phyloP scores from a whole-genome alignment of 2,113 vertebrate genomes.

The Periophthalmodon schlosseri region DNA sequence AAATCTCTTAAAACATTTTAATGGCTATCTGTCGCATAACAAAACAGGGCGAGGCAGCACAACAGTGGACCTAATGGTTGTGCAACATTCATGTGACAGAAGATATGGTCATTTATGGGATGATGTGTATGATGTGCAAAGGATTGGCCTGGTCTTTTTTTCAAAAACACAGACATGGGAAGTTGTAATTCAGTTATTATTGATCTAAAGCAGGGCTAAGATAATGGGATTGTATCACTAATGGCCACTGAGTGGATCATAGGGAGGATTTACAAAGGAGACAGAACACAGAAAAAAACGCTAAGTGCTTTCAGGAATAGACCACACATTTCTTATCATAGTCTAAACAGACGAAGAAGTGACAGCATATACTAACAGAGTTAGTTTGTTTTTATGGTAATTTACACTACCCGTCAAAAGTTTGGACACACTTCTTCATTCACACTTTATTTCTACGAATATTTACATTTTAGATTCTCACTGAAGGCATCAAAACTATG shows the following conservation, averaged over 20 bases:
- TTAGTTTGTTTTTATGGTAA: neutral
- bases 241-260: neutral
- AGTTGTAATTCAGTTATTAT: neutral
- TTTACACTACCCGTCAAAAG: neutral
- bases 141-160: neutral
- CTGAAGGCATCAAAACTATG: too few relatives aligned
- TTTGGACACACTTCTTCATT: too few relatives aligned
- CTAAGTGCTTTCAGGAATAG: neutral
- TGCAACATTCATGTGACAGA: neutral
- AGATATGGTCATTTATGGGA: constrained; percentile 18
- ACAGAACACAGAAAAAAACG: neutral
- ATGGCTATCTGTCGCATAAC: neutral
- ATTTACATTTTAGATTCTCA: too few relatives aligned
- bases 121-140: neutral
- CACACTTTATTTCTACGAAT: too few relatives aligned
- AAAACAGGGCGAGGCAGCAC: constrained; percentile 27
- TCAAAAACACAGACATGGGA: neutral
- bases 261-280: neutral
- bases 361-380: neutral
- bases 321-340: neutral
- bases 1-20: neutral
- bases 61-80: neutral
- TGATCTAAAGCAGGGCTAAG: neutral
- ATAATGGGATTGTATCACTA: neutral
- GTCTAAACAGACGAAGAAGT: neutral